These are phyloP conservation scores for Alaudala cheleensis DNA, from an alignment of 2,113 vertebrate genomes.

Conservation along the genomic window DNA sequence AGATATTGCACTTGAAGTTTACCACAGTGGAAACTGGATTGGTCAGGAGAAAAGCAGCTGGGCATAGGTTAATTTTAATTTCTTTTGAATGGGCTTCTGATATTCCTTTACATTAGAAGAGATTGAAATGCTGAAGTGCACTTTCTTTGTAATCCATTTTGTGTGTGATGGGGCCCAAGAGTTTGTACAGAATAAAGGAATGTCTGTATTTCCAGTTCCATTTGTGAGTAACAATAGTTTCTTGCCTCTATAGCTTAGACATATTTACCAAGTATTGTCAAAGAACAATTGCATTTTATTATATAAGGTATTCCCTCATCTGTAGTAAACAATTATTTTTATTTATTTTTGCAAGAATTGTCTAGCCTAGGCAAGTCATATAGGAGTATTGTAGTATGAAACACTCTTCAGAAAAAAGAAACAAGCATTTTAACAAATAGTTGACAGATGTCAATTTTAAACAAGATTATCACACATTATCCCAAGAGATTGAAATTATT, in stretches of 20 bases:
- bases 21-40: not conserved
- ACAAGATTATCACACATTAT: not conserved
- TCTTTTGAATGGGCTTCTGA: not conserved
- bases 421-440: not conserved
- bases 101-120: not conserved
- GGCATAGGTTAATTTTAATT: not conserved
- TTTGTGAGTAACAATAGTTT: not conserved
- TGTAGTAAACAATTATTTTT: not conserved
- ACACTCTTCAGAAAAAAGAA: not conserved
- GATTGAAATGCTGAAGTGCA: not conserved
- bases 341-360: not conserved
- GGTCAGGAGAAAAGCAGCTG: not conserved
- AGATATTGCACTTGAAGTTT: not conserved
- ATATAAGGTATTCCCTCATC: not conserved
- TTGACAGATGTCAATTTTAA: not conserved
- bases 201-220: not conserved
- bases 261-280: not conserved
- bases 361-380: not conserved
- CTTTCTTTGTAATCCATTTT: not conserved
- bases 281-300: not conserved
- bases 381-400: not conserved
- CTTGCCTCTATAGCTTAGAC: not conserved
- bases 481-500: not conserved
- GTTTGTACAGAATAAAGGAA: not conserved
- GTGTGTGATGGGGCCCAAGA: not conserved